Percentiles rank a stretch among this genome's conserved stretches.
These are phyloP conservation scores for Eristalis intricaria DNA, from an alignment of 2,888 invertebrate genomes.

Conservation along the genomic window DNA sequence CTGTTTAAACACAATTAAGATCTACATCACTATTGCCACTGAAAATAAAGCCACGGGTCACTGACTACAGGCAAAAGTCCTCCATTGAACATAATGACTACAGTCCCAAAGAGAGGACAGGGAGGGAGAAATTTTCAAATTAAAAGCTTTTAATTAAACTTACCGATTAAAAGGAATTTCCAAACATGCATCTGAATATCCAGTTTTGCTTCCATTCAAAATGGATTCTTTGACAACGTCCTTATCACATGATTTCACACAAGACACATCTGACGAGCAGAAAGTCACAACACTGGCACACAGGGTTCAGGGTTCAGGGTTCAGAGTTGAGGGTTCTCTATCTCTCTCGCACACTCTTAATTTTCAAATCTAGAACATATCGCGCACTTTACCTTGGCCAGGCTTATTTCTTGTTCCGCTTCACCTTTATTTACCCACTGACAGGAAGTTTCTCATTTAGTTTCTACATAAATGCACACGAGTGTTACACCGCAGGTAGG, in stretches of 20 bases:
- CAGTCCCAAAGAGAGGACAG: no score
- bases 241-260: slow-evolving; percentile 68
- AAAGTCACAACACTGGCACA: background rate
- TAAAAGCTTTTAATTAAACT: slow-evolving; percentile 45
- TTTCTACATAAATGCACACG: slow-evolving; percentile 18
- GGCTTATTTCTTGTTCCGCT: slow-evolving; percentile 17
- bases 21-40: no score
- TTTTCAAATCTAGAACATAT: background rate
- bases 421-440: slow-evolving; percentile 29
- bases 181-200: slow-evolving; percentile 76
- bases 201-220: slow-evolving; percentile 74
- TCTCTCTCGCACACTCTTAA: background rate
- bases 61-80: no score
- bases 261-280: background rate
- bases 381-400: slow-evolving; percentile 14
- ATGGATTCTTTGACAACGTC: slow-evolving; percentile 64
- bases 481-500: slow-evolving; percentile 36
- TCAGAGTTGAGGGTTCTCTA: background rate
- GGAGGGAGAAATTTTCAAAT: no score
- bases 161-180: slow-evolving; percentile 75
- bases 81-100: no score
- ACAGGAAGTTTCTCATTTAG: slow-evolving; percentile 48
- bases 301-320: slow-evolving; percentile 24
- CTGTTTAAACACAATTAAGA: no score
- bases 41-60: no score